phyloP scores from a whole-genome alignment of 2,888 invertebrate species.

The Caenorhabditis drosophilae region DNA sequence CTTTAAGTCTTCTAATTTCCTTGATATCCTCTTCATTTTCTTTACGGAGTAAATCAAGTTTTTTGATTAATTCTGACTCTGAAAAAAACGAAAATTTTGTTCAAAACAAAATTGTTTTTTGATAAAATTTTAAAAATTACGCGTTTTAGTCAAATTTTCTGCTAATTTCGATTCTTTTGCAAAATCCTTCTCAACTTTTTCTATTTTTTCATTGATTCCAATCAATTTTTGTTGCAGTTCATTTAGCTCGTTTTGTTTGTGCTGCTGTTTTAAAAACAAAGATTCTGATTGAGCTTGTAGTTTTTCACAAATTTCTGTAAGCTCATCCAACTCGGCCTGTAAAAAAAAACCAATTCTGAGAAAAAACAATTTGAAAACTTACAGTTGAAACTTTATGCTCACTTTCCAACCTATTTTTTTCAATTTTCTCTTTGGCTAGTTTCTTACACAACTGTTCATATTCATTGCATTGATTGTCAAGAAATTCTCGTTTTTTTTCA shows the following conservation, averaged over 20 bases:
- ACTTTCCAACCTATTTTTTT: neutral
- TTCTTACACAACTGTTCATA: slow-evolving; percentile 36
- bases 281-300: slow-evolving; percentile 12
- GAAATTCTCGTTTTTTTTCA: slow-evolving; percentile 29
- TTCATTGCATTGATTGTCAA: slow-evolving; percentile 37
- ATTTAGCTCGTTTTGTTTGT: slow-evolving; percentile 33
- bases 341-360: too few relatives aligned
- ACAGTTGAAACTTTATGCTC: too few relatives aligned
- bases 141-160: slow-evolving; percentile 9
- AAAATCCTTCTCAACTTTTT: slow-evolving; percentile 9
- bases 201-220: neutral
- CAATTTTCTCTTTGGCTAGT: slow-evolving; percentile 12
- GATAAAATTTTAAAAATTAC: neutral
- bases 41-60: too few relatives aligned
- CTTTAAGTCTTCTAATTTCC: slow-evolving; percentile 6
- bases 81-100: too few relatives aligned
- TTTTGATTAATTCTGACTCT: too few relatives aligned
- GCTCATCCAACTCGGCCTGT: too few relatives aligned
- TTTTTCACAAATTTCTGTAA: too few relatives aligned
- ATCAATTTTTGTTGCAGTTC: slow-evolving; percentile 16
- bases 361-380: too few relatives aligned
- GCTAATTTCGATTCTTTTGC: slow-evolving; percentile 22
- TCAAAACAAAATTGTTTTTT: slow-evolving; percentile 8
- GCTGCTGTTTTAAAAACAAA: slow-evolving; percentile 24
- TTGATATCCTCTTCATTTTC: slow-evolving; percentile 10